These are phyloP conservation scores for Semnornis frantzii DNA, from an alignment of 2,113 vertebrate species.

Conservation along the genomic window DNA sequence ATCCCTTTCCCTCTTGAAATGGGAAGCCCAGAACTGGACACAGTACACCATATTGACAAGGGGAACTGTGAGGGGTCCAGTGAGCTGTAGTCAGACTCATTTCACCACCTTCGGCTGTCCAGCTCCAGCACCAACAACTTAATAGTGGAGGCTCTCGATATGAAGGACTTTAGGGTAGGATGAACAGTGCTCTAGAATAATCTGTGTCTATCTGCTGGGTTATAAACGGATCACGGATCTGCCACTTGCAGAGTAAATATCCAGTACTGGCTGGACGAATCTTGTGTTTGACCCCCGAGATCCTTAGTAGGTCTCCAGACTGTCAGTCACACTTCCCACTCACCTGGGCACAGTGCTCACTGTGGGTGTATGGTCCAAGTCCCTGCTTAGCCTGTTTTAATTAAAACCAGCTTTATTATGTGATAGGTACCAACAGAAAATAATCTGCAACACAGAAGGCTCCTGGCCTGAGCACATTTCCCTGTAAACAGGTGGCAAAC, in stretches of 20 bases:
- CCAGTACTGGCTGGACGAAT: background rate
- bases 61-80: background rate
- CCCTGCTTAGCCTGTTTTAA: slow-evolving; percentile 17
- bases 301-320: background rate
- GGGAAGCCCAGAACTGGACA: too few relatives aligned
- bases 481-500: background rate
- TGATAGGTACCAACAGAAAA: background rate
- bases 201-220: background rate
- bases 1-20: too few relatives aligned
- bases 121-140: background rate
- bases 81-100: background rate
- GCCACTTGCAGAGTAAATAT: background rate
- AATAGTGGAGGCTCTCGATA: background rate
- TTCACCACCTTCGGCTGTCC: background rate
- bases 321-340: background rate
- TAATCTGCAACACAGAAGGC: background rate
- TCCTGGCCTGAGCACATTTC: background rate
- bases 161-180: background rate
- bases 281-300: background rate
- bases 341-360: background rate
- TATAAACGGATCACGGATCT: background rate
- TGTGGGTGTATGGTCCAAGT: background rate
- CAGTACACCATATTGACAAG: background rate
- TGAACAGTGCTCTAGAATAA: background rate
- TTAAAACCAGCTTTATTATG: slow-evolving; percentile 29